phyloP scores from a whole-genome alignment of 1,140 invertebrate species.

The Physella acuta region DNA sequence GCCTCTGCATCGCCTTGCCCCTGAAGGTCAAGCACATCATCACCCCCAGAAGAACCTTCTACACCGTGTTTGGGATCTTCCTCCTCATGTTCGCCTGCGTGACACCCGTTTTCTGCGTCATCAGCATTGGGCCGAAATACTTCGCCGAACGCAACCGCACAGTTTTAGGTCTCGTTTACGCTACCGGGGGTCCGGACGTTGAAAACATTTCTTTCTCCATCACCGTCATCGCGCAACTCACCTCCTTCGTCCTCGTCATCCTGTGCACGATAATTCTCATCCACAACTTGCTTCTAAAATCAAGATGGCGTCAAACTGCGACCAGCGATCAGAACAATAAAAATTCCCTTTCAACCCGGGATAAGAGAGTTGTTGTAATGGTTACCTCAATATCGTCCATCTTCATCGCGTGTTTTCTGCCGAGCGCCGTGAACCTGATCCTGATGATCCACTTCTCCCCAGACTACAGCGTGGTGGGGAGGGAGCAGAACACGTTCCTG shows the following conservation, averaged over 20 bases:
- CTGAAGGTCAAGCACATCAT: constrained; percentile 1
- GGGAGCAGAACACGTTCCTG: constrained; percentile 9
- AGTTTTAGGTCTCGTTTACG: neutral
- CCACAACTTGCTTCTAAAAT: constrained; percentile 1
- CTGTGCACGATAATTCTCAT: constrained; percentile 6
- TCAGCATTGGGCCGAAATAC: neutral
- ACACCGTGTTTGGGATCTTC: constrained; percentile 3
- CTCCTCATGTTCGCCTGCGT: constrained; percentile 12
- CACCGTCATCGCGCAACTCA: constrained; percentile 3
- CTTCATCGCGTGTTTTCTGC: constrained; percentile 16
- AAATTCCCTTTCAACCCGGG: neutral
- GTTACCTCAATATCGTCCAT: constrained; percentile 4
- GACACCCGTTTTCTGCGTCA: neutral
- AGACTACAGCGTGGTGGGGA: constrained; percentile 15
- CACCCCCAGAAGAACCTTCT: constrained; percentile 4
- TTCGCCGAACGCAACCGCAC: neutral
- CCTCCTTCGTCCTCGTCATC: constrained; percentile 11
- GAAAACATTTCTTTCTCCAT: constrained; percentile 13
- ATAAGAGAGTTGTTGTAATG: constrained; percentile 12
- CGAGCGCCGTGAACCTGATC: constrained; percentile 15
- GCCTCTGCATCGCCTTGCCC: constrained; percentile 17
- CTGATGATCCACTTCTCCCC: constrained; percentile 1
- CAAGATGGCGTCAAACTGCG: neutral
- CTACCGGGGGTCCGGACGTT: neutral
- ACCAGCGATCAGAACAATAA: neutral